phyloP scores from a whole-genome alignment of 2,888 invertebrate species.

The Lasioglossum morio region DNA sequence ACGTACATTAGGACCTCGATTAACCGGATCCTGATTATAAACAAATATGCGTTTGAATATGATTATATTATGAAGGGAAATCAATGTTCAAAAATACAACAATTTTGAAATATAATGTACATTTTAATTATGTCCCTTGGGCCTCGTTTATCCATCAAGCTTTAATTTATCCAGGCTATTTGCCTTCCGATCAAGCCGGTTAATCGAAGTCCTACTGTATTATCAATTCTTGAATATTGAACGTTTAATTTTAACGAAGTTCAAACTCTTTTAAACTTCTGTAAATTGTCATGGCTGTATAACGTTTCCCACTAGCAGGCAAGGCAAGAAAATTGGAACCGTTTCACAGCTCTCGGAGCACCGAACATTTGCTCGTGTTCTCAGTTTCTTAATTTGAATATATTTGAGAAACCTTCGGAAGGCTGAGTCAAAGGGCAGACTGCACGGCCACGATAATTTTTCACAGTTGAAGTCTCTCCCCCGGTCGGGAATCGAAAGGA shows the following conservation, averaged over 20 bases:
- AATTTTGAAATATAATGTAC: too few species aligned
- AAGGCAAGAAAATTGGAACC: neutral
- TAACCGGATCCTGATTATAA: too few species aligned
- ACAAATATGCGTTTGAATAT: too few species aligned
- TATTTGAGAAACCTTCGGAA: neutral
- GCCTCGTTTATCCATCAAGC: too few species aligned
- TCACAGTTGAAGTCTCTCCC: neutral
- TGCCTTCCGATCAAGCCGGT: too few species aligned
- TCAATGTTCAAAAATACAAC: too few species aligned
- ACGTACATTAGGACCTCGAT: too few species aligned
- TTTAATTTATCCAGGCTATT: too few species aligned
- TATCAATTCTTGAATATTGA: neutral
- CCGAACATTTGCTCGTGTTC: neutral
- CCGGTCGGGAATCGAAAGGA: neutral
- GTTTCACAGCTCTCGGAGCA: neutral
- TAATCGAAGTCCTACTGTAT: neutral
- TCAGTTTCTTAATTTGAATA: constrained; percentile 1
- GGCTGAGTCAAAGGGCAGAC: neutral
- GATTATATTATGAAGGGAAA: too few species aligned
- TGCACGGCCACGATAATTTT: neutral
- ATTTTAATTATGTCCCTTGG: too few species aligned
- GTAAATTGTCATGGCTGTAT: neutral
- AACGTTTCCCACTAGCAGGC: neutral
- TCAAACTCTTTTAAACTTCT: neutral
- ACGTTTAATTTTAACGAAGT: neutral